Base-by-base conservation (phyloP, 2,113 vertebrate species). In the Vulpes vulpes region DNA sequence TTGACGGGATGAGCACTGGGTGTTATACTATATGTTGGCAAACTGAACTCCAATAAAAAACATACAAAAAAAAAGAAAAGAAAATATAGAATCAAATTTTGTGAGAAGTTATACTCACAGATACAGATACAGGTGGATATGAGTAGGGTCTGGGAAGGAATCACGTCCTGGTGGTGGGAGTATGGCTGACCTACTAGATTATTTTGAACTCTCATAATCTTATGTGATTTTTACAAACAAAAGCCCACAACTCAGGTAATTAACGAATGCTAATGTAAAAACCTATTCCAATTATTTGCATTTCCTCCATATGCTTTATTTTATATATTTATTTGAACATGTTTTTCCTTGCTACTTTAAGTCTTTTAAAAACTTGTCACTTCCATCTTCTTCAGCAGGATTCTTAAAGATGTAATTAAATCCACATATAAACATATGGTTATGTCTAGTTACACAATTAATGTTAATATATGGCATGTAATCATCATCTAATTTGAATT, bases 401-500 rank as follows among this genome's bases (percentile, higher is more conserved):
- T 69, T 96, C 91, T 97, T 95, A 85, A 94, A 97, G 49, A 89
- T 22, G 51, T 95, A 97, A 97, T 98, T 97, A 96, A 95, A 97
- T 53, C 87, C 96, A 97, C 81, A 38, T 84, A 91, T 95, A 98
- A 98, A 97, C 97, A 98, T 97, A 97, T 98, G 97, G 96, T 96
- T 96, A 88, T 78, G 88, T 98, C 96, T 97, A 88, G 92, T 98
- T 96, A 94, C 16, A 96, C 88, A 97, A 96, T 98, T 97, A 98
- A 95, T 97, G 97, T 86, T 97, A 98, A 98, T 97, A 96, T 94
- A 98, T 96, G 90, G 88, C 94, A 89, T 85, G 82, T 59, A 96
- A 97, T 98, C 88, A 98, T 92, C 95, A 95, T 95, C 95, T 96
- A 94, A 97, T 97, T 98, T 95, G 97, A 94, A 94, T 98, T 95